A percentile compares a stretch with the other conserved stretches of the same genome.
These are phyloP conservation scores for Drymodes brunneopygia DNA, from an alignment of 2,113 vertebrate genomes.

Conservation along the genomic window DNA sequence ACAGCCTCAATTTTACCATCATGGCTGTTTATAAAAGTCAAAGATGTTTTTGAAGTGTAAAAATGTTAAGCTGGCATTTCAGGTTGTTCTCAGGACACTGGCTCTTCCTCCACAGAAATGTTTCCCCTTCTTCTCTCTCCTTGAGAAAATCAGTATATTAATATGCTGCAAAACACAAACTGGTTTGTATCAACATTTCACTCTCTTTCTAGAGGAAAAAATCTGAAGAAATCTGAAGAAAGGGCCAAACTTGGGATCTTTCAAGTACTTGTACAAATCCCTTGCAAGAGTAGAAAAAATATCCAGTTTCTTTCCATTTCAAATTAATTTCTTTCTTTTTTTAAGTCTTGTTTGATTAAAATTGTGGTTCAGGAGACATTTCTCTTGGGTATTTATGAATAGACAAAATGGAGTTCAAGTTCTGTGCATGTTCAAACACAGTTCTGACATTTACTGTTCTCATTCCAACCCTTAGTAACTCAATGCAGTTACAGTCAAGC, in stretches of 20 bases:
- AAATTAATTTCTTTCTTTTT: not conserved
- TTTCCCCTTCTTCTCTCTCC: not conserved
- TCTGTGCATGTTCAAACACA: not conserved
- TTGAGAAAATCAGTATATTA: not conserved
- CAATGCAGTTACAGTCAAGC: not conserved
- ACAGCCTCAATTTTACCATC: constrained; percentile 74
- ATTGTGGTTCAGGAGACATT: not conserved
- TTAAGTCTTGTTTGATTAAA: not conserved
- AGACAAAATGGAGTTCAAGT: not conserved
- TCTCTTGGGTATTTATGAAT: not conserved
- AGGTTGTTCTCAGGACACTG: constrained; percentile 45
- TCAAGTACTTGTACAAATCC: not conserved
- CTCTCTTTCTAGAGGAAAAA: not conserved
- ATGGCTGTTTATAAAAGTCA: constrained; percentile 38
- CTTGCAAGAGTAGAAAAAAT: not conserved
- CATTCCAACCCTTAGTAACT: not conserved
- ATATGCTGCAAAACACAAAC: not conserved
- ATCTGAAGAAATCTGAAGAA: not conserved
- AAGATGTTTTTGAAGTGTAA: constrained; percentile 39
- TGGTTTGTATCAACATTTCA: not conserved
- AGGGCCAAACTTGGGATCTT: not conserved
- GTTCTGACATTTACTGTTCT: not conserved
- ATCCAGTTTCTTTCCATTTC: not conserved
- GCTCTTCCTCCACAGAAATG: not conserved
- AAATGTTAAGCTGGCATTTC: constrained; percentile 69